These are phyloP conservation scores for Panthera uncia DNA, from an alignment of 2,113 vertebrate species.

Conservation along the genomic window DNA sequence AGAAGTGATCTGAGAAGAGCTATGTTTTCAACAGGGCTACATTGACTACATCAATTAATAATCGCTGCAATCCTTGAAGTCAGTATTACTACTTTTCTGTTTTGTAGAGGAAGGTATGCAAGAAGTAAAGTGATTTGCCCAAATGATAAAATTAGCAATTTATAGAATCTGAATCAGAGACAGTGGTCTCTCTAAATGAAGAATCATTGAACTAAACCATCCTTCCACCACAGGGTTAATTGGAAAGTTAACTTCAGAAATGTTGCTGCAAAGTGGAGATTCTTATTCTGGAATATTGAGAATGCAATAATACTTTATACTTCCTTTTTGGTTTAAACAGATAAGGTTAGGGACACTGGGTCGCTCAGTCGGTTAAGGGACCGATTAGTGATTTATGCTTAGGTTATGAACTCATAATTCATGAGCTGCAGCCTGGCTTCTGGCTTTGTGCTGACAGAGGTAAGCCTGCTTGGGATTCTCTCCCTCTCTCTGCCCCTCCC, in stretches of 20 bases:
- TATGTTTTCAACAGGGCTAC: fast-evolving
- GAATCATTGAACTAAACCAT: neutral
- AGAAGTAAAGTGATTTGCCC: neutral
- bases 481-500: no score
- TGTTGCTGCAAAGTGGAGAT: neutral
- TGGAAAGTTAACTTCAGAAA: neutral
- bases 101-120: neutral
- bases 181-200: neutral
- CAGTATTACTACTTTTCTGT: neutral
- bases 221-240: fast-evolving
- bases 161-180: neutral
- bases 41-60: neutral
- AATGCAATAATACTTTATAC: neutral
- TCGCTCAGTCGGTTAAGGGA: no score
- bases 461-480: no score
- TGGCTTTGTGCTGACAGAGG: no score
- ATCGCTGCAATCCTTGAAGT: neutral
- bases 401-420: no score
- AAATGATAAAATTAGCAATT: neutral
- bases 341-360: neutral
- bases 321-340: neutral
- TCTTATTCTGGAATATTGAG: neutral
- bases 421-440: no score
- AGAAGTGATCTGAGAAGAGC: neutral
- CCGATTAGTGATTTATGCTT: no score